Base-by-base conservation (phyloP, 2,797 vertebrate species). In the Gouania willdenowi region DNA sequence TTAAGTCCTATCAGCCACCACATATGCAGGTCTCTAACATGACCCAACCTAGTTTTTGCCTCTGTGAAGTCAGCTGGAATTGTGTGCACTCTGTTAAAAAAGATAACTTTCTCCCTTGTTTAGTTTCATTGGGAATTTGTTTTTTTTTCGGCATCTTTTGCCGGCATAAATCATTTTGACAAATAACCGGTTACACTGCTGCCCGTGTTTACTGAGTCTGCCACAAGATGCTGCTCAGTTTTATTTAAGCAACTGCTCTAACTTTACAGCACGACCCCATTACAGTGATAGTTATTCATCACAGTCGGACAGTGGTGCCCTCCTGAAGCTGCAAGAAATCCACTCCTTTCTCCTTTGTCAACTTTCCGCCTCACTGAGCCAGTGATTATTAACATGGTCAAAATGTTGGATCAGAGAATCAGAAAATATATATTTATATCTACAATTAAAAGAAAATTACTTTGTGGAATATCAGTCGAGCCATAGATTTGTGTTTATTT, bases 91-190 rank as follows among this genome's bases (percentile, higher is more conserved):
- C 75, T 83, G 85, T 85, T 80, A 85, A 68, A 68, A 79, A 82
- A 75, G 79, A 87, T 85, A 87, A 85, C 80, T 83, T 81, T 73
- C 76, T 75, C 66, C 75, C 72, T 82, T 81, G 77, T 81, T 86
- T 83, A 81, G 82, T 84, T 88, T 87, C 80, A 82, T 82, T 75
- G 82, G 82, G 84, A 88, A 86, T 87, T 81, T 85, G 75, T 82
- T 85, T 83, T 84, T 85, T 83, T 84, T 83, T 79, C 83, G 71
- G 84, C 73, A 66, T 69, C 68, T 83, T n/a, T 81, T 81, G 67
- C 67, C 6, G 64, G 75, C 78, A 86, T 87, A 86, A 87, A 88
- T 89, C 87, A 87, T 87, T 77, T 69, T 87, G 87, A 88, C 87
- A 88, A 87, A 87, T 82, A 88, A 87, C 79, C 81, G 80, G 81